Percentiles rank a stretch among this genome's conserved stretches.
Conservation (phyloP, 2,888 invertebrate species). For the Margaritifera margaritifera region DNA sequence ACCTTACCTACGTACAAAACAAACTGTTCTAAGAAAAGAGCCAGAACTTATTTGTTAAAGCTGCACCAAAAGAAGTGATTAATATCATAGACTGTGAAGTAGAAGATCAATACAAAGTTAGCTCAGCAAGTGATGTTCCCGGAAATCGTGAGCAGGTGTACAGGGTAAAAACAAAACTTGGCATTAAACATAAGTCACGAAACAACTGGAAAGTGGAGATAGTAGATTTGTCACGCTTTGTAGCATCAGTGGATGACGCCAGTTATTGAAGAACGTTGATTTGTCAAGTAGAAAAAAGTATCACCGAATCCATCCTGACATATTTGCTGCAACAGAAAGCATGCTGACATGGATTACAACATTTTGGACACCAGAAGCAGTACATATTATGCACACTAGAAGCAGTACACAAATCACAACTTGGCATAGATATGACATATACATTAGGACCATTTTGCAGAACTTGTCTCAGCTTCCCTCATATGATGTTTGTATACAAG, state of each 20-base stretch:
- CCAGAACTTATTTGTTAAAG: too few relatives aligned
- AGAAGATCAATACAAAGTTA: too few relatives aligned
- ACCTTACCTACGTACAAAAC: too few relatives aligned
- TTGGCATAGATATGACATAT: constrained; percentile 24
- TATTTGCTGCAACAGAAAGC: constrained; percentile 15
- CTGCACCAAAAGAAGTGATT: too few relatives aligned
- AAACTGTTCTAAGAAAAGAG: too few relatives aligned
- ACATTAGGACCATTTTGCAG: constrained; percentile 25
- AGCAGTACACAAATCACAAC: constrained; percentile 14
- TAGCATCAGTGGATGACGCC: constrained; percentile 10
- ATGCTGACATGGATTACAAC: too few relatives aligned
- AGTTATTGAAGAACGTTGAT: constrained; percentile 16
- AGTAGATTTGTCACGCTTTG: constrained; percentile 10
- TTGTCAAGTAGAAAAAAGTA: constrained; percentile 16
- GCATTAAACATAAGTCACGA: too few relatives aligned
- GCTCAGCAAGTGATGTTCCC: too few relatives aligned
- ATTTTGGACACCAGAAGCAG: constrained; percentile 9
- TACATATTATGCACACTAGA: constrained; percentile 16
- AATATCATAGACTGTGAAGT: too few relatives aligned
- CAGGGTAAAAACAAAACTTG: too few relatives aligned
- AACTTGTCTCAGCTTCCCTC: constrained; percentile 19
- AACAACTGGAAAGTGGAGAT: too few relatives aligned
- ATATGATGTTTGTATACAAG: constrained; percentile 18
- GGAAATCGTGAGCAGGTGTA: too few relatives aligned
- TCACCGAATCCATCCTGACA: constrained; percentile 19